These are phyloP conservation scores for Origma solitaria DNA, from an alignment of 2,113 vertebrate species.

Conservation along the genomic window DNA sequence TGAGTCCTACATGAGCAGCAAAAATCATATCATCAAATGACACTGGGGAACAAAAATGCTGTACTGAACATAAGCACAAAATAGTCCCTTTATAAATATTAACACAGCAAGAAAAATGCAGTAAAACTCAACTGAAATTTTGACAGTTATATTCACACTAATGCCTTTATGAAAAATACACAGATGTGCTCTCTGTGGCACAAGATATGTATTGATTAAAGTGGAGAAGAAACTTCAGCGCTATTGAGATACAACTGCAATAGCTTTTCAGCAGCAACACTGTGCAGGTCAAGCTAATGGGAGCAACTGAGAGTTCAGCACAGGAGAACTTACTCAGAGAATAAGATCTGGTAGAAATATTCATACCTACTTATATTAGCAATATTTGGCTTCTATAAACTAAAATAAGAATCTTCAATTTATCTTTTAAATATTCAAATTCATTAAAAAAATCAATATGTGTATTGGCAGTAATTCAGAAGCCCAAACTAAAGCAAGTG, in stretches of 20 bases:
- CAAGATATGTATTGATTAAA: rapidly evolving
- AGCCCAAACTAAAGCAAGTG: background rate
- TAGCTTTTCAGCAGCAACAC: background rate
- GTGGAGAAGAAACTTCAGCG: background rate
- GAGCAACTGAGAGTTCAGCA: background rate
- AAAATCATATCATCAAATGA: background rate
- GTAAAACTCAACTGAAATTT: background rate
- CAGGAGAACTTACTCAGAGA: background rate
- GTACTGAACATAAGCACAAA: background rate
- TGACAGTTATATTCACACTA: background rate
- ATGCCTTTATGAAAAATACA: background rate
- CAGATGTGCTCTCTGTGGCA: background rate
- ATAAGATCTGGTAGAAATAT: background rate
- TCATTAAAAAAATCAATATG: background rate
- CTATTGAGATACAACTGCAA: background rate
- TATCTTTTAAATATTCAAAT: background rate
- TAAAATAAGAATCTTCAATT: background rate
- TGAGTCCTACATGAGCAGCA: background rate
- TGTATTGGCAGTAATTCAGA: background rate
- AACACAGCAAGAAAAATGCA: background rate
- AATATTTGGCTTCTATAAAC: background rate
- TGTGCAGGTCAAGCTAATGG: background rate
- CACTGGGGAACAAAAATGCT: rapidly evolving
- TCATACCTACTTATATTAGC: background rate
- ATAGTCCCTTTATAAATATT: background rate